phyloP scores from a whole-genome alignment of 2,888 invertebrate species.

The Beris chalybata region DNA sequence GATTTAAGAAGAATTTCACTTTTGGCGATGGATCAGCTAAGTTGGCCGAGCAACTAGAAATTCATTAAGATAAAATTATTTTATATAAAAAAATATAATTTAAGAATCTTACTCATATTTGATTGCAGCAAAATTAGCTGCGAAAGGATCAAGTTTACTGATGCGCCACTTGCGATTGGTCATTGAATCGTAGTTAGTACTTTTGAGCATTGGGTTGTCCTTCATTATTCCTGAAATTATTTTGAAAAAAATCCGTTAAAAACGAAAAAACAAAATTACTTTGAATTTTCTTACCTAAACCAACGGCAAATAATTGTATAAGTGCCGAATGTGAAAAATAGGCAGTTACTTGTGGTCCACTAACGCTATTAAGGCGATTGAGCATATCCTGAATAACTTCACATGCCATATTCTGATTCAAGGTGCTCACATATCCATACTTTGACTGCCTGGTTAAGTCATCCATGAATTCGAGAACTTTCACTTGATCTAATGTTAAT shows the following conservation, averaged over 20 bases:
- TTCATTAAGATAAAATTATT: background rate
- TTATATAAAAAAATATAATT: background rate
- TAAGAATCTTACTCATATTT: slow-evolving; percentile 64
- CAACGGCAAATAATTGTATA: slow-evolving; percentile 64
- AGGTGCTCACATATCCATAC: slow-evolving; percentile 70
- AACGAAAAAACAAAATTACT: slow-evolving; percentile 57
- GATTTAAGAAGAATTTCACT: slow-evolving; percentile 72
- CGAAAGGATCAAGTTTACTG: slow-evolving; percentile 70
- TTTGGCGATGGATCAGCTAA: slow-evolving; percentile 45
- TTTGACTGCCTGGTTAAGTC: slow-evolving; percentile 76
- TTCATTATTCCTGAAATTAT: slow-evolving; percentile 46
- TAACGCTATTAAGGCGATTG: slow-evolving; percentile 63
- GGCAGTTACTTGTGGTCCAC: slow-evolving; percentile 65
- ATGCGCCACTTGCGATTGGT: slow-evolving; percentile 68
- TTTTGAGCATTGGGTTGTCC: slow-evolving; percentile 49
- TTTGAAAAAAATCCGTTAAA: background rate
- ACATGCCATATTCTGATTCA: slow-evolving; percentile 71
- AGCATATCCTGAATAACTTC: slow-evolving; percentile 73
- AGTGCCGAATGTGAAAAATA: slow-evolving; percentile 69
- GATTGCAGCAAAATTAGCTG: slow-evolving; percentile 73
- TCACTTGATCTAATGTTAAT: slow-evolving; percentile 73
- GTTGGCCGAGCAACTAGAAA: slow-evolving; percentile 17
- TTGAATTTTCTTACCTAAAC: slow-evolving; percentile 62
- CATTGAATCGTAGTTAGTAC: slow-evolving; percentile 65
- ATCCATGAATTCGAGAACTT: slow-evolving; percentile 74